These are phyloP conservation scores for Julus scandinavius DNA, from an alignment of 2,888 invertebrate genomes.

Conservation along the genomic window DNA sequence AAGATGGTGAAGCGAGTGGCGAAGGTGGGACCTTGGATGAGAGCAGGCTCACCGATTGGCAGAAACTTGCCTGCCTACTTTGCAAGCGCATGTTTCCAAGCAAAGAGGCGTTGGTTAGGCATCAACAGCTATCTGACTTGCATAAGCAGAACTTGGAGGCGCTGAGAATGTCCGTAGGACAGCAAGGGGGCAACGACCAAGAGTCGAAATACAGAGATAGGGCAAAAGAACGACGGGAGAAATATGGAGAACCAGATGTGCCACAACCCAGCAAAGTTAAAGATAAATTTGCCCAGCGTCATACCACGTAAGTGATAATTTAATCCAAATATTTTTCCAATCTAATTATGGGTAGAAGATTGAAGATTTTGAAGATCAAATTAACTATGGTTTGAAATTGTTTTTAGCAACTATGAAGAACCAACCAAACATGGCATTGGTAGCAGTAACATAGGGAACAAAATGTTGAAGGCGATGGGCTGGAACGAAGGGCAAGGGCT, in stretches of 20 bases:
- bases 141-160: constrained; percentile 87
- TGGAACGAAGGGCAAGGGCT: constrained; percentile 98
- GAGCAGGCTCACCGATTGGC: constrained; percentile 76
- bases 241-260: constrained; percentile 89
- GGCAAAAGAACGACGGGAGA: constrained; percentile 93
- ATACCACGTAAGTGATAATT: constrained; percentile 56
- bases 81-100: constrained; percentile 96
- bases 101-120: constrained; percentile 84
- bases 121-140: constrained; percentile 91
- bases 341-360: too few relatives aligned
- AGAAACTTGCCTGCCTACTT: constrained; percentile 88
- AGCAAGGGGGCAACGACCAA: constrained; percentile 66
- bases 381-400: neutral
- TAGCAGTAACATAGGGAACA: constrained; percentile 92
- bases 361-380: constrained; percentile 15
- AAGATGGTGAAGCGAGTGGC: constrained; percentile 72
- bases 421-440: constrained; percentile 78
- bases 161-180: constrained; percentile 59
- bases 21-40: constrained; percentile 67
- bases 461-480: constrained; percentile 97
- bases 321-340: too few relatives aligned
- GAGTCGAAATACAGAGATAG: constrained; percentile 82
- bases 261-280: constrained; percentile 71
- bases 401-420: constrained; percentile 65
- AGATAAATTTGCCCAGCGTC: constrained; percentile 59